These are phyloP conservation scores for Trialeurodes vaporariorum DNA, from an alignment of 1,140 invertebrate genomes.

Conservation along the genomic window DNA sequence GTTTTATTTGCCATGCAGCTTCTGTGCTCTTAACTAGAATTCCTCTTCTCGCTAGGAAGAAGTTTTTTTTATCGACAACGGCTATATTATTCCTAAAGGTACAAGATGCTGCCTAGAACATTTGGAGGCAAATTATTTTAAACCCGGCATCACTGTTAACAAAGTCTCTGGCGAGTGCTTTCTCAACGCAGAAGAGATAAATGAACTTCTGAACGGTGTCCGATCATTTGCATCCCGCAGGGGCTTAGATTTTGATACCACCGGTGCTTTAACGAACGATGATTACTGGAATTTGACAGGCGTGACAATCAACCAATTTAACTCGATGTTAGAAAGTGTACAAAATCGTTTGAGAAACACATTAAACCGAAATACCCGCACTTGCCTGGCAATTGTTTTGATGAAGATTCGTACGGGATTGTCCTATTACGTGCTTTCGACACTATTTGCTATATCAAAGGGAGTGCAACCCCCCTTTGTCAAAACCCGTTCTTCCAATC, in stretches of 20 bases:
- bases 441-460: background rate
- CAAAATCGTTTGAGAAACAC: background rate
- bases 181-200: background rate
- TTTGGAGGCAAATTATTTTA: background rate
- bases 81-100: background rate
- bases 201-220: background rate
- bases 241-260: background rate
- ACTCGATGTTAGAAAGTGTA: background rate
- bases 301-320: background rate
- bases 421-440: background rate
- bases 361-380: background rate
- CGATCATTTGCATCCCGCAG: background rate
- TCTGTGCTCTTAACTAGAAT: background rate
- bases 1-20: background rate
- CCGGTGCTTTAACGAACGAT: background rate
- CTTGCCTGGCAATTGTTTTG: background rate
- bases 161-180: background rate
- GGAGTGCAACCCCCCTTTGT: no score
- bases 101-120: background rate
- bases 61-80: background rate
- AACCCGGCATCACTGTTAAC: background rate
- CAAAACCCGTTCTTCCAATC: no score
- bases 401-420: background rate
- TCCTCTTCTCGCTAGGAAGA: background rate
- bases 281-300: background rate